These are phyloP conservation scores for Microtus richardsoni DNA, from an alignment of 2,113 vertebrate species.

Conservation along the genomic window DNA sequence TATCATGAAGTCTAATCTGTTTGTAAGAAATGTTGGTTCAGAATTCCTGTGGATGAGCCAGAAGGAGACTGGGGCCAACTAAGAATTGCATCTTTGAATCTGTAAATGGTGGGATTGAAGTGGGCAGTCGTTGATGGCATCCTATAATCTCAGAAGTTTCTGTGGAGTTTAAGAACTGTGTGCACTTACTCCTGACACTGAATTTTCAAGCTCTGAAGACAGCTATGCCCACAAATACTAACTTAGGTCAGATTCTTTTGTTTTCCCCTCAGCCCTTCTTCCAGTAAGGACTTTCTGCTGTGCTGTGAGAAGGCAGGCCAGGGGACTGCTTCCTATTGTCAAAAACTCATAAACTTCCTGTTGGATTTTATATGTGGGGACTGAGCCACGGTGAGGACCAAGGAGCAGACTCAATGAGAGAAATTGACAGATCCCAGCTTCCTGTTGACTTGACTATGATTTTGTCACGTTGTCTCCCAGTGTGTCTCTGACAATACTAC, in stretches of 20 bases:
- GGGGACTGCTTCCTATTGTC: background rate
- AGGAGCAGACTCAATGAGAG: background rate
- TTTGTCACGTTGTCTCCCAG: background rate
- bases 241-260: background rate
- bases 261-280: background rate
- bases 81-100: slow-evolving; percentile 10
- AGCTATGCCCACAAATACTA: background rate
- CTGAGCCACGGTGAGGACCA: background rate
- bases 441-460: background rate
- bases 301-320: background rate
- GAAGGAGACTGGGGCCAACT: background rate
- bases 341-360: background rate
- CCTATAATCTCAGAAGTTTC: background rate
- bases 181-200: background rate
- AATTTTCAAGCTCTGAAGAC: background rate
- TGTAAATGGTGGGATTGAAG: background rate
- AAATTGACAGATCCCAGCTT: background rate
- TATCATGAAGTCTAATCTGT: background rate
- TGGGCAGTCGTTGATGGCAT: background rate
- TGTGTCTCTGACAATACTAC: background rate
- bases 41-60: background rate
- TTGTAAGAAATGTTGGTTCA: slow-evolving; percentile 43
- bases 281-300: background rate
- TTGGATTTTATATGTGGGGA: background rate
- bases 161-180: background rate